phyloP scores from a whole-genome alignment of 2,797 vertebrate genomes.

The Fistularia tabacaria region DNA sequence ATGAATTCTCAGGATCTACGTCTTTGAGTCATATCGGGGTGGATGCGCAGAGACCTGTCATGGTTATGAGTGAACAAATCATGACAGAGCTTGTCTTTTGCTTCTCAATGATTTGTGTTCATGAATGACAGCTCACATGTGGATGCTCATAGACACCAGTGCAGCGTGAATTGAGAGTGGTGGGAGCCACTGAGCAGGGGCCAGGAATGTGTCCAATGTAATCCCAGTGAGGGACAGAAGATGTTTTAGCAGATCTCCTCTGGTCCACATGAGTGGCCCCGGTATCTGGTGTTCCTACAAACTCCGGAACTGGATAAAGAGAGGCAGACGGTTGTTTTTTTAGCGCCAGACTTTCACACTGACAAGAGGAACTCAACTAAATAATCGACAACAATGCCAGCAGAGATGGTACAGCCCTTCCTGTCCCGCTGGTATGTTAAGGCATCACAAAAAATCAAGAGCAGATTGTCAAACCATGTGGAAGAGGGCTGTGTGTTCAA shows the following conservation, averaged over 20 bases:
- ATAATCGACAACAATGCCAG: conserved; percentile 74
- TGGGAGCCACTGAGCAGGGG: conserved; percentile 34
- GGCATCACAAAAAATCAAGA: conserved; percentile 69
- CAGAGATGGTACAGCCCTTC: conserved; percentile 59
- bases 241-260: conserved; percentile 77
- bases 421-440: conserved; percentile 68
- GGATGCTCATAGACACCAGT: not conserved
- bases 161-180: not conserved
- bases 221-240: conserved; percentile 69
- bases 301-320: conserved; percentile 70
- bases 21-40: too few species aligned
- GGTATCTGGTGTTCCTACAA: conserved; percentile 54
- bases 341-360: conserved; percentile 73
- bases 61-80: not conserved
- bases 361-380: conserved; percentile 70
- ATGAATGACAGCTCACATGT: conserved; percentile 1
- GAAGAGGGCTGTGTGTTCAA: conserved; percentile 39
- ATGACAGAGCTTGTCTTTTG: not conserved
- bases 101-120: not conserved
- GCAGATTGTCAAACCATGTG: conserved; percentile 51
- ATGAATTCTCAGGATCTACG: too few species aligned
- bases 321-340: conserved; percentile 66
- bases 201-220: conserved; percentile 67
- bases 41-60: too few species aligned
- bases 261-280: conserved; percentile 62